A percentile compares a stretch with the other conserved stretches of the same genome.
These are phyloP conservation scores for Acanthopleura granulata DNA, from an alignment of 2,888 invertebrate genomes.

Conservation along the genomic window DNA sequence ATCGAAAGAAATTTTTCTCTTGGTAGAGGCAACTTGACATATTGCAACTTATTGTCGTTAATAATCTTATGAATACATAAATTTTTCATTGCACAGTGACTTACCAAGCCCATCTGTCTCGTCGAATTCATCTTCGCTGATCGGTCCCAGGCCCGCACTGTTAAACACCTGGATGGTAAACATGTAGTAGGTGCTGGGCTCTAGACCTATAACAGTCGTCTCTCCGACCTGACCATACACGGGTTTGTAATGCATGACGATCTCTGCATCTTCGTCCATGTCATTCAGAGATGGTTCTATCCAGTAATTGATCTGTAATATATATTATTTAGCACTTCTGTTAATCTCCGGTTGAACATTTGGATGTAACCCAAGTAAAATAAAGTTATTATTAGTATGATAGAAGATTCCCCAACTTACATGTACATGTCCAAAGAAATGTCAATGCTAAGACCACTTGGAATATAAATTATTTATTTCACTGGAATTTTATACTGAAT, in stretches of 20 bases:
- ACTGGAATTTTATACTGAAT: too few species aligned
- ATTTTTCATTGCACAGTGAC: neutral
- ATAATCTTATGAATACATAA: neutral
- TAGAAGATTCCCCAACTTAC: too few species aligned
- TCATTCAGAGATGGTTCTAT: slow-evolving; percentile 5
- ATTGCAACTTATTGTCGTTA: too few species aligned
- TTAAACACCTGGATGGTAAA: slow-evolving; percentile 96
- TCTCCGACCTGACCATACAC: slow-evolving; percentile 82
- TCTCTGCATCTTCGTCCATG: slow-evolving; percentile 18
- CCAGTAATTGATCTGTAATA: slow-evolving; percentile 22
- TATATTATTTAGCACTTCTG: too few species aligned
- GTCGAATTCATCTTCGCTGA: slow-evolving; percentile 86
- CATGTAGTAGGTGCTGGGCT: slow-evolving; percentile 92
- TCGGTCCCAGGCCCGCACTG: slow-evolving; percentile 94
- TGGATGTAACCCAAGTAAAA: too few species aligned
- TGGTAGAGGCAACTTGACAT: too few species aligned
- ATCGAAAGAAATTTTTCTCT: too few species aligned
- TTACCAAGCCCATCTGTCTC: slow-evolving; percentile 46
- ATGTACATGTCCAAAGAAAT: too few species aligned
- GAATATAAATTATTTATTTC: too few species aligned
- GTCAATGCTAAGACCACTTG: too few species aligned
- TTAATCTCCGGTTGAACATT: too few species aligned
- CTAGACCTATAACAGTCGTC: slow-evolving; percentile 92
- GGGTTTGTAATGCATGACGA: neutral
- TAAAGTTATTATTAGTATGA: too few species aligned